phyloP scores from a whole-genome alignment of 30 jellyfish, hydroid and myxozoan species.

The Phacellophora camtschatica region DNA sequence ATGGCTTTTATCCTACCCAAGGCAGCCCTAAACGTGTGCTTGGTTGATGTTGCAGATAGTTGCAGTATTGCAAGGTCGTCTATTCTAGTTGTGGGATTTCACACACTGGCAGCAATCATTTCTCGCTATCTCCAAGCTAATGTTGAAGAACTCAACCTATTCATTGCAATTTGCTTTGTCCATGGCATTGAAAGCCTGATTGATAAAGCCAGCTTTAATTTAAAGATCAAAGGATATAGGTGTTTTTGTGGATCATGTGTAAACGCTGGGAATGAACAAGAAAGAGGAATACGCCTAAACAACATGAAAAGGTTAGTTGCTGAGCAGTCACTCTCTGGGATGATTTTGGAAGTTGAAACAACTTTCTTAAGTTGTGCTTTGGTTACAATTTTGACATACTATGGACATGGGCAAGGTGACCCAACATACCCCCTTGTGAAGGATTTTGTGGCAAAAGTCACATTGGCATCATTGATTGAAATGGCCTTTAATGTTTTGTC shows the following conservation, averaged over 20 bases:
- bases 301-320: slow-evolving; percentile 51
- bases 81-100: slow-evolving; percentile 43
- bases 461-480: slow-evolving; percentile 25
- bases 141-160: slow-evolving; percentile 1
- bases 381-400: slow-evolving; percentile 14
- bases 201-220: slow-evolving; percentile 28
- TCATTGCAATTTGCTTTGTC: slow-evolving; percentile 24
- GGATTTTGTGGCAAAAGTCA: not conserved
- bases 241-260: slow-evolving; percentile 41
- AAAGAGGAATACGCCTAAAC: not conserved
- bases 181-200: slow-evolving; percentile 45
- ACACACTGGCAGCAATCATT: slow-evolving; percentile 9
- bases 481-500: slow-evolving; percentile 11
- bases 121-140: slow-evolving; percentile 52
- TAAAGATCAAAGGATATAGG: slow-evolving; percentile 11
- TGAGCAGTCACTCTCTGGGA: slow-evolving; percentile 48
- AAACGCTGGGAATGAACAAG: not conserved
- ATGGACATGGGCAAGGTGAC: slow-evolving; percentile 8
- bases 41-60: slow-evolving; percentile 7
- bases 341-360: slow-evolving; percentile 49
- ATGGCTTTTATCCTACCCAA: slow-evolving; percentile 40
- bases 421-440: not conserved
- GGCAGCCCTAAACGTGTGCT: slow-evolving; percentile 23
- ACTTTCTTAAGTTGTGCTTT: slow-evolving; percentile 53
- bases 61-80: slow-evolving; percentile 10